These are phyloP conservation scores for Gasterosteus nipponicus DNA, from an alignment of 2,113 vertebrate species.

Conservation along the genomic window DNA sequence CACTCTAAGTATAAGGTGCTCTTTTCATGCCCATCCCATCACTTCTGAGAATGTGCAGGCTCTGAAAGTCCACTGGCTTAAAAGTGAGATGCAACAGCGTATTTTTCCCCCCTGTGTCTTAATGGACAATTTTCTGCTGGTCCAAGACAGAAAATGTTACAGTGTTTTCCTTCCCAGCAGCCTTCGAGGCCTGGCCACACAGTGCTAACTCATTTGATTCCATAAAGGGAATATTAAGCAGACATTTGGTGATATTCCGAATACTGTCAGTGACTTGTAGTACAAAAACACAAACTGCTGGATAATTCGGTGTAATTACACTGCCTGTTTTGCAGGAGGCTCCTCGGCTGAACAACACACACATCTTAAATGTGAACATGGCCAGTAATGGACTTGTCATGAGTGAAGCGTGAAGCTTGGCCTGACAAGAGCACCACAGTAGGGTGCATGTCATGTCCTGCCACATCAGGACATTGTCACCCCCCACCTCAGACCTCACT, in stretches of 20 bases:
- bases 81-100: constrained; percentile 33
- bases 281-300: constrained; percentile 12
- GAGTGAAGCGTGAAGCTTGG: constrained; percentile 49
- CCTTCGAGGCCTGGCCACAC: constrained; percentile 16
- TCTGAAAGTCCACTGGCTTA: constrained; percentile 37
- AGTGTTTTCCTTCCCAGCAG: constrained; percentile 23
- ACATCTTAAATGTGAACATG: constrained; percentile 43
- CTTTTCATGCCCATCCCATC: constrained; percentile 18
- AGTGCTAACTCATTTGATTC: constrained; percentile 27
- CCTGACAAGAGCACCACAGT: constrained; percentile 66
- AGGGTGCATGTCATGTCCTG: constrained; percentile 71
- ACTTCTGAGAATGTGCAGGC: constrained; percentile 23
- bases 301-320: constrained; percentile 52
- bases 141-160: constrained; percentile 37
- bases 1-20: constrained; percentile 16
- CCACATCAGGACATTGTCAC: constrained; percentile 67
- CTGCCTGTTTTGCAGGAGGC: constrained; percentile 44
- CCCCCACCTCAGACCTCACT: constrained; percentile 50
- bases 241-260: constrained; percentile 45
- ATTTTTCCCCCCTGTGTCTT: not conserved
- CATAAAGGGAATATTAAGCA: constrained; percentile 39
- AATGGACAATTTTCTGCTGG: not conserved
- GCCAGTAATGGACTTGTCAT: constrained; percentile 69
- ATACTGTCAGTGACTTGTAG: constrained; percentile 37
- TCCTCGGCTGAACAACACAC: constrained; percentile 18